phyloP scores from a whole-genome alignment of 2,113 vertebrate genomes.

The Myodes glareolus region DNA sequence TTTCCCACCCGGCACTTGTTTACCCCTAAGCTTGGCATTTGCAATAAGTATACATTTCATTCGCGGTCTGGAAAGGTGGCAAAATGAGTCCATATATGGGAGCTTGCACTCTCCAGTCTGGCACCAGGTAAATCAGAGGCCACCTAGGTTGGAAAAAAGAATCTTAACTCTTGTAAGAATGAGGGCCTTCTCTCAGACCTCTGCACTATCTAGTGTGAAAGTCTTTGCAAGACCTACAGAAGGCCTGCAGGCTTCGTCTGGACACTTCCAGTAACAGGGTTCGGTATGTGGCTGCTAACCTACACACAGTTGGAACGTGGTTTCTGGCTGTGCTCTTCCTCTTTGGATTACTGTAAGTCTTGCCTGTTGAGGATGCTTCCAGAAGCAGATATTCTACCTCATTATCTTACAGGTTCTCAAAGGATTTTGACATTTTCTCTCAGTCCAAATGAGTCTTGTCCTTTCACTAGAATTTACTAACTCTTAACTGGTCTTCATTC shows the following conservation, averaged over 20 bases:
- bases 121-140: background rate
- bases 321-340: background rate
- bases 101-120: background rate
- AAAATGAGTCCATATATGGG: background rate
- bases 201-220: background rate
- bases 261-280: background rate
- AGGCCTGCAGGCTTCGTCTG: background rate
- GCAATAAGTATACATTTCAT: constrained; percentile 52
- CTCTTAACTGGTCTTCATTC: too few species aligned
- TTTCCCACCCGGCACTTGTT: constrained; percentile 59
- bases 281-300: background rate
- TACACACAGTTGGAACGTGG: background rate
- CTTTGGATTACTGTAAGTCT: background rate
- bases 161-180: background rate
- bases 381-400: background rate
- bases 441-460: background rate
- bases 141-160: background rate
- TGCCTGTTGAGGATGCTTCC: background rate
- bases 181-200: background rate
- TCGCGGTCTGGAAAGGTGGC: constrained; percentile 41
- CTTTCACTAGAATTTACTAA: background rate
- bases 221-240: background rate
- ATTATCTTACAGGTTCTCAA: background rate
- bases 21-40: constrained; percentile 70
- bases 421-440: background rate